Conservation (phyloP, 2,888 invertebrate genomes). For the Cephus pulcher region DNA sequence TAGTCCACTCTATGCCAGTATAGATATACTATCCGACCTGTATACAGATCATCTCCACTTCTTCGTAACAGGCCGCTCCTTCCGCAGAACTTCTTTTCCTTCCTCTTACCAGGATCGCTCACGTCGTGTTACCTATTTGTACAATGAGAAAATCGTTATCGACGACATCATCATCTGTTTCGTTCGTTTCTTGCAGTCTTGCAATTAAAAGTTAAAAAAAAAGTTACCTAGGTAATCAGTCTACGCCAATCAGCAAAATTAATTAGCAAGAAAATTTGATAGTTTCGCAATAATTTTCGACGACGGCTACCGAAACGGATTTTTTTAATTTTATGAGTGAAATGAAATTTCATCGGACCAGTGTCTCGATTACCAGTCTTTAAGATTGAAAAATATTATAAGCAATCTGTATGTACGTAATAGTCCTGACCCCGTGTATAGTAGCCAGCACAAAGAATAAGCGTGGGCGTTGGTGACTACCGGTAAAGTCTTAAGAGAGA, state of each 20-base stretch:
- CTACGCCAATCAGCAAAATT: not conserved
- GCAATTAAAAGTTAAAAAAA: not conserved
- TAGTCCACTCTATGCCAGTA: slow-evolving; percentile 47
- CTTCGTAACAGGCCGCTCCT: not conserved
- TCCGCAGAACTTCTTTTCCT: not conserved
- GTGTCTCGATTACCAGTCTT: not conserved
- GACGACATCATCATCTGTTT: slow-evolving; percentile 19
- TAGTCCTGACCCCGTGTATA: not conserved
- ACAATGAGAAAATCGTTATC: slow-evolving; percentile 36
- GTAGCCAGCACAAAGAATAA: not conserved
- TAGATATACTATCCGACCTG: slow-evolving; percentile 36
- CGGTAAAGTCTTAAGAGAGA: slow-evolving; percentile 10
- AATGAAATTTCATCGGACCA: not conserved
- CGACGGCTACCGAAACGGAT: not conserved
- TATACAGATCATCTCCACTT: not conserved
- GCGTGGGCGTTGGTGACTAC: slow-evolving; percentile 18
- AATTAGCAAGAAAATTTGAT: not conserved
- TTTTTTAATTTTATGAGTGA: not conserved
- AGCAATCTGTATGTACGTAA: not conserved
- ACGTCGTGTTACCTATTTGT: slow-evolving; percentile 50
- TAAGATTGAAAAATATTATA: not conserved
- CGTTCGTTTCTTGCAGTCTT: not conserved
- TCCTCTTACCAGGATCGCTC: slow-evolving; percentile 24
- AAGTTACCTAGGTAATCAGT: not conserved
- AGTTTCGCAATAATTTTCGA: not conserved